A percentile compares a stretch with the other conserved stretches of the same genome.
Evolutionary conservation across 2,888 invertebrate genomes (phyloP).

Genomic region (Serripes groenlandicus): DNA sequence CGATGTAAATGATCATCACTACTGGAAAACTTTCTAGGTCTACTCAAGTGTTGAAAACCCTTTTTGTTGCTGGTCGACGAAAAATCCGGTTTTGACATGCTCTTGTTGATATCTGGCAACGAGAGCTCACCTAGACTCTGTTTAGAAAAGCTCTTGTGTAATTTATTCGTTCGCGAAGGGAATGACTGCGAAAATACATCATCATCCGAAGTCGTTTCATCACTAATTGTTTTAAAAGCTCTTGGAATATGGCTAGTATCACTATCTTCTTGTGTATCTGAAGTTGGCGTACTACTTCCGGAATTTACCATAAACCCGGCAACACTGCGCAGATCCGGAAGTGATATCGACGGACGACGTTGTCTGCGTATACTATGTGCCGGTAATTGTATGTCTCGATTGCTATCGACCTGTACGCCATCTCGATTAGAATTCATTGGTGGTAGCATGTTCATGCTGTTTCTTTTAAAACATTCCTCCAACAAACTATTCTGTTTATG

Average conservation of each 20-base stretch:
- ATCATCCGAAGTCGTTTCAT: conserved; percentile 32
- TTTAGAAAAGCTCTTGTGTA: background rate
- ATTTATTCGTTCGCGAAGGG: conserved; percentile 21
- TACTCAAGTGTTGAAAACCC: conserved; percentile 37
- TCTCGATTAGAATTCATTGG: background rate
- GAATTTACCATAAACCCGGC: conserved; percentile 71
- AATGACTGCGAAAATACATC: conserved; percentile 60
- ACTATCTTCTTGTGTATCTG: conserved; percentile 4
- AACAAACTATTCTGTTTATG: conserved; percentile 61
- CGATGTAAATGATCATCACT: conserved; percentile 60
- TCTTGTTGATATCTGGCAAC: conserved; percentile 50
- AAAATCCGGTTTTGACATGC: conserved; percentile 19
- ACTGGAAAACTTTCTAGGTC: conserved; percentile 57
- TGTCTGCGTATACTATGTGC: conserved; percentile 50
- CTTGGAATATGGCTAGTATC: background rate
- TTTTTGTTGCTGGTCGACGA: conserved; percentile 22
- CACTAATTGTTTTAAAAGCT: conserved; percentile 1
- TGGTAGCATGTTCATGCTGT: conserved; percentile 21
- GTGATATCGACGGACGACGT: conserved; percentile 72
- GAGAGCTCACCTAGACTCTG: conserved; percentile 30
- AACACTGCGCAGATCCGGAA: conserved; percentile 75
- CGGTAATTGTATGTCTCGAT: conserved; percentile 17
- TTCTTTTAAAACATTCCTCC: conserved; percentile 15
- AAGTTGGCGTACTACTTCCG: conserved; percentile 67
- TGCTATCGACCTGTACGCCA: background rate